Base-by-base conservation (phyloP, 1,140 invertebrate genomes). In the Magallana gigas region DNA sequence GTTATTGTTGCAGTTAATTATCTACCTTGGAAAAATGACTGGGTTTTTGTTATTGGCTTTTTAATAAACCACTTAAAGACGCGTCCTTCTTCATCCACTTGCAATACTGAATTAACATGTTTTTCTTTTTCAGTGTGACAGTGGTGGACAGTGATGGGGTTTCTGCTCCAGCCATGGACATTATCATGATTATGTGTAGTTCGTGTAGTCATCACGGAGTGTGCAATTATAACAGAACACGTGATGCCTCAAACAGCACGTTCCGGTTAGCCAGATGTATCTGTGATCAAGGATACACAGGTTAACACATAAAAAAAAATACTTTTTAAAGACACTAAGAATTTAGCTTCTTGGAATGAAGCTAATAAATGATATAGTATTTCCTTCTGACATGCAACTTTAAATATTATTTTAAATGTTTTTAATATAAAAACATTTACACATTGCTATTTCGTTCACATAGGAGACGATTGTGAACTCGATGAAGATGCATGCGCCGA, bases 281-380 rank as follows among this genome's bases (percentile, higher is more conserved):
- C 6, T 87, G 86, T 58, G 14, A 84, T 16, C 23, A 76, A 29
- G 86, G 86, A 57, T 87, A 84, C 56, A 62, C 60, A 84, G 86
- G 86, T 87, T 57, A n/a, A 56, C 1, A 57, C 57, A 56, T 16
- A 8, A 4, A 16, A 16, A 23, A 48, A 48, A 48, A 48, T 48
- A 48, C 36, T 4, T 48, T 23, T 48, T 48, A 48, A 48, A 48
- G 36, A 48, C 36, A 48, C 36, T 48, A 4, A 48, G 36, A 48
- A 48, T 48, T 48, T 4, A 48, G 5, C 36, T 48, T 48, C 36
- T 48, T 48, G 36, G 5, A 4, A 48, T 48, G 36, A 48, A 48
- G 36, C 36, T 4, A 48, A 48, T 48, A 48, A 48, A 48, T 48
- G 5, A 48, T 48, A 0, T 48, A 48, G 36, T 48, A 48, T 4